phyloP scores from a whole-genome alignment of 2,113 vertebrate species.

The Cynocephalus volans region DNA sequence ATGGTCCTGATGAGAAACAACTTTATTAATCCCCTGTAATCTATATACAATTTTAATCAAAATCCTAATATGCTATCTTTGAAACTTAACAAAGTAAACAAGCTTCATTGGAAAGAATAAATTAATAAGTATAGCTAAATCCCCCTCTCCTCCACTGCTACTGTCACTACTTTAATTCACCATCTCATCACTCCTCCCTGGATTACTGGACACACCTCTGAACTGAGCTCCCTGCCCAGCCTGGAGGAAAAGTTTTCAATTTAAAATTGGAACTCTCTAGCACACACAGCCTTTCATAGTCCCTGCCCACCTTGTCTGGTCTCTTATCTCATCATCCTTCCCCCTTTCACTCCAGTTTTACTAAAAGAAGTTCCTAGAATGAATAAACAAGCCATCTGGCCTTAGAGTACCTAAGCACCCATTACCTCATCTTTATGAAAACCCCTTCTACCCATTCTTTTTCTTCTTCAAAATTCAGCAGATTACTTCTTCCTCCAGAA shows the following conservation, averaged over 20 bases:
- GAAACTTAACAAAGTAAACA: not conserved
- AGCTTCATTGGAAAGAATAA: not conserved
- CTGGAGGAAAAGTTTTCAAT: not conserved
- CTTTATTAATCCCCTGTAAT: not conserved
- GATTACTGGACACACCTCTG: not conserved
- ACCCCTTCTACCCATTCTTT: not conserved
- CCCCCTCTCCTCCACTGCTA: not conserved
- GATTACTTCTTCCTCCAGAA: not conserved
- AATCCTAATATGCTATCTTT: not conserved
- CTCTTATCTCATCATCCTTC: not conserved
- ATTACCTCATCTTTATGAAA: not conserved
- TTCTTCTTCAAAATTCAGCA: not conserved
- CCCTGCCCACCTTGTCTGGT: not conserved
- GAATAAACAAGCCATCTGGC: not conserved
- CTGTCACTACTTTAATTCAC: not conserved
- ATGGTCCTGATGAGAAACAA: not conserved
- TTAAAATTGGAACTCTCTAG: not conserved
- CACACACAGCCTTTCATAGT: not conserved
- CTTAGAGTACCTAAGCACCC: not conserved
- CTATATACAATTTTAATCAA: not conserved
- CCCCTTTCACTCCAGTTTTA: not conserved
- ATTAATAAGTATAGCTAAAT: not conserved
- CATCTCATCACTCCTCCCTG: not conserved
- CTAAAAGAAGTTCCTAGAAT: not conserved
- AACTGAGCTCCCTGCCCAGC: too few relatives aligned